Base-by-base conservation (phyloP, 2,888 invertebrate genomes). In the Melieria crassipennis region DNA sequence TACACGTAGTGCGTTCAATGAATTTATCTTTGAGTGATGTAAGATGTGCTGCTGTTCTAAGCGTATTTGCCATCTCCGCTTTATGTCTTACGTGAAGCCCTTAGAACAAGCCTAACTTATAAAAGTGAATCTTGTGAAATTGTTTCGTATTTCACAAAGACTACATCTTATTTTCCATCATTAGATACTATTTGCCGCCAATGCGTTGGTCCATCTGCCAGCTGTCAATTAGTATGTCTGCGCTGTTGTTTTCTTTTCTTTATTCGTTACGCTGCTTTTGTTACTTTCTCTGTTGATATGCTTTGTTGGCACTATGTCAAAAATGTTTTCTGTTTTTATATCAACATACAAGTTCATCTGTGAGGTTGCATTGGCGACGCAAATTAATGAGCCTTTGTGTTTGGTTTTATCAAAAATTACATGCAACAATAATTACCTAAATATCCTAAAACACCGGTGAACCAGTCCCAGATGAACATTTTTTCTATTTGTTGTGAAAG, bases 381-480 rank as follows among this genome's bases (percentile, higher is more conserved):
- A 62, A 62, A 45, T 47, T 47, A 10, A 62, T 10, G 9, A 62
- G 48, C 1, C 48, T 62, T 62, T 57, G 57, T 43, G 9, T 7
- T 61, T 61, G 61, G 42, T 7, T 11, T 52, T 65, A 11, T 65
- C 55, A 9, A 3, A 30, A 30, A 30, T 30, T 2, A 30, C 30
- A 48, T 63, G 43, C 50, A 42, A 45, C 5, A 48, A 11, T 46
- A 79, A 92, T 92, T 87, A 96, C 96, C 96, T 87, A 97, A 91
- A 89, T 95, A 96, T 87, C 95, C 95, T 86, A 97, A 90, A 85
- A 96, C 95, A 83, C 96, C 95, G 87, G 96, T 94, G 87, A 97
- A 94, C 96, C 96, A 97, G 88, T 96, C 96, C 94, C 94, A 94
- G 89, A 97, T 92, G 90, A 97, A 96, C 96, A 97, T 96, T 86